phyloP scores from a whole-genome alignment of 2,113 vertebrate genomes.

The Notechis scutatus region DNA sequence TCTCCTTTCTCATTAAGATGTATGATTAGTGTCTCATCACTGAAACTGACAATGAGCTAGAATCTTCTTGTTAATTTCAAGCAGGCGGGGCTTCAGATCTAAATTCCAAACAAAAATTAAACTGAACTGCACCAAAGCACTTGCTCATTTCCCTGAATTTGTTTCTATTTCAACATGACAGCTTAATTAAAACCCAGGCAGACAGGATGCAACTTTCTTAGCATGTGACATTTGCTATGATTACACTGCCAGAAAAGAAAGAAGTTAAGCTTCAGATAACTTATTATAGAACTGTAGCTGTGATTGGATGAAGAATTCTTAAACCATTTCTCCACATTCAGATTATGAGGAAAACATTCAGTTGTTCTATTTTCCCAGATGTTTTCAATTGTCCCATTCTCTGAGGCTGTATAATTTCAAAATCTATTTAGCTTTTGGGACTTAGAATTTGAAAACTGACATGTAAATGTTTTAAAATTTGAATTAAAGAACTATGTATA shows the following conservation, averaged over 20 bases:
- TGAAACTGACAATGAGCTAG: neutral
- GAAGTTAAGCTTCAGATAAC: neutral
- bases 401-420: neutral
- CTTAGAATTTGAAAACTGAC: neutral
- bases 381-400: neutral
- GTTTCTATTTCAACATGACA: conserved; percentile 32
- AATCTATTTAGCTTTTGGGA: neutral
- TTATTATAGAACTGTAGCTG: neutral
- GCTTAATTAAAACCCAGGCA: conserved; percentile 44
- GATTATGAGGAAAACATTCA: neutral
- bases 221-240: neutral
- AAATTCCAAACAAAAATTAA: conserved; percentile 48
- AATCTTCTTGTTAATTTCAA: conserved; percentile 33
- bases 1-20: neutral
- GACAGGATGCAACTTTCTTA: conserved; percentile 18
- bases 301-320: neutral
- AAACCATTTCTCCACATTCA: neutral
- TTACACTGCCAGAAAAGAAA: neutral
- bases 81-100: conserved; percentile 5
- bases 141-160: conserved; percentile 16
- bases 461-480: neutral
- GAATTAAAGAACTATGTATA: neutral
- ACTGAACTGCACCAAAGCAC: conserved; percentile 38
- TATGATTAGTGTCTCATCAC: conserved; percentile 27
- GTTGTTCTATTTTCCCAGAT: no score